phyloP scores from a whole-genome alignment of 2,113 vertebrate species.

The Halcyon senegalensis region DNA sequence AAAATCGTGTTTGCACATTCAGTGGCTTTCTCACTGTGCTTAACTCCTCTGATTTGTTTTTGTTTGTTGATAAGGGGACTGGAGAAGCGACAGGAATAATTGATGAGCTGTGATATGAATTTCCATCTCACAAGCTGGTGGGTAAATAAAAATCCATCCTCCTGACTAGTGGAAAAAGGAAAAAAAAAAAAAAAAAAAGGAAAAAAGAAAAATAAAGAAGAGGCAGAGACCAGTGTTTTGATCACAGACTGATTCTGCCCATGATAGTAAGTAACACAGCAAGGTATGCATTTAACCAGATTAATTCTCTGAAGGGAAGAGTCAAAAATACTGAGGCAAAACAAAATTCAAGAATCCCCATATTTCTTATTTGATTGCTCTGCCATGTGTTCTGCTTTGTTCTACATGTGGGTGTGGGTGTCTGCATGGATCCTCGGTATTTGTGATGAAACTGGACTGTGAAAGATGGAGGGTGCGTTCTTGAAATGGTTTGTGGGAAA shows the following conservation, averaged over 20 bases:
- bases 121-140: not conserved
- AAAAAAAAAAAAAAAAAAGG: rapidly evolving
- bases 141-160: not conserved
- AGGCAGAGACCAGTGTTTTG: not conserved
- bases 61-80: not conserved
- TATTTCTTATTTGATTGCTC: constrained; percentile 45
- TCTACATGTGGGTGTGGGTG: not conserved
- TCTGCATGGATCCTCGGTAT: not conserved
- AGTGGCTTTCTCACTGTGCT: not conserved
- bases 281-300: not conserved
- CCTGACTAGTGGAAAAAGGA: not conserved
- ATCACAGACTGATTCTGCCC: not conserved
- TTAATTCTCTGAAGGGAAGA: not conserved
- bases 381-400: constrained; percentile 51
- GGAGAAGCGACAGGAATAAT: not conserved
- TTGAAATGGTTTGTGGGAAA: constrained; percentile 52
- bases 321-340: constrained; percentile 1
- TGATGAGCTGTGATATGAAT: not conserved
- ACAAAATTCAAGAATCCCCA: constrained; percentile 25
- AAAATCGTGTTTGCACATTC: not conserved
- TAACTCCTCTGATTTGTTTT: not conserved
- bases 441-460: constrained; percentile 9
- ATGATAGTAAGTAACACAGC: not conserved
- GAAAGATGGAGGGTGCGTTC: constrained; percentile 16
- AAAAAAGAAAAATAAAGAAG: not conserved